Evolutionary conservation across 2,797 vertebrate genomes (phyloP), one percentile per base, ranked within the genome.

Genomic region (Pelodytes ibericus): DNA sequence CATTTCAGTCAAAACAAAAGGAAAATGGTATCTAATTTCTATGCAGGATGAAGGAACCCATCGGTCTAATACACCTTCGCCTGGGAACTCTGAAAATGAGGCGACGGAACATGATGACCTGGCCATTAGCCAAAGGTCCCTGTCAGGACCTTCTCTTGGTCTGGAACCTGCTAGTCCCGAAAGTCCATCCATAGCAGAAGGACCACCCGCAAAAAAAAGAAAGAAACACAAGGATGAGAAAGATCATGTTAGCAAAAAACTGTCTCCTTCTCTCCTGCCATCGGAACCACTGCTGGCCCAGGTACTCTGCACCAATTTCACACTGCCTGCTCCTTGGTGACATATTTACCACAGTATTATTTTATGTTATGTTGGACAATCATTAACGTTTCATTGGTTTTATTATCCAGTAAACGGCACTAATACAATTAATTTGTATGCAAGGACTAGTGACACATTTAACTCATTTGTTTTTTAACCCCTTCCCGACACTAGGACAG

Each of bases 11-110:
- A n/a, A n/a, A n/a, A n/a, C n/a, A n/a, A n/a, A n/a, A n/a, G n/a
- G n/a, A n/a, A n/a, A n/a, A n/a, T n/a, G n/a, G n/a, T n/a, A n/a
- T n/a, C n/a, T n/a, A n/a, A n/a, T n/a, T n/a, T n/a, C n/a, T n/a
- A n/a, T 68, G 3, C 76, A 90, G 88, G 88, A 89, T 0, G 88
- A 89, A 57, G 87, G 84, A 49, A 83, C 81, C 49, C 87, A 83
- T 41, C 78, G 78, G 26, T 78, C 81, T 5, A 86, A 87, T 11
- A 79, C 78, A 25, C 83, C 80, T 13, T 84, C 82, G 13, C 85
- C 83, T 0, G 82, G 84, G 49, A 86, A 89, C 0, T 64, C 82
- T 0, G 88, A 88, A 67, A 87, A 88, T 0, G 86, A 88, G 44
- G 84, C 86, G 22, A 84, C 85, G 0, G 88, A 87, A 63, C 88